Evolutionary conservation across 2,888 invertebrate genomes (phyloP), one percentile per base, ranked within the genome.

Genomic region (Dicranocentrus wangi): DNA sequence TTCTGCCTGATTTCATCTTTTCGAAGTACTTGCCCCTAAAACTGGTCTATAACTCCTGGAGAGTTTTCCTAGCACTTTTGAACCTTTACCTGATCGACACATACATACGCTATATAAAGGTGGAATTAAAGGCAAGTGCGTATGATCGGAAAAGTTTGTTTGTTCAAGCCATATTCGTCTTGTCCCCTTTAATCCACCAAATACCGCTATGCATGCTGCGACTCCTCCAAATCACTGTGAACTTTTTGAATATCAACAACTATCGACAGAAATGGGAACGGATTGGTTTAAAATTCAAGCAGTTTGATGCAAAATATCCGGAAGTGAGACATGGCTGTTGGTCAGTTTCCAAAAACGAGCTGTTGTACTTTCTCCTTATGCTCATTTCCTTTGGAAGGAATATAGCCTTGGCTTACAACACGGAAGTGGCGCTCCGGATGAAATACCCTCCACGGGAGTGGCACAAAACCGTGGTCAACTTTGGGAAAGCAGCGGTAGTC

Each of bases 161-260:
- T 42, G 25, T 70, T 42, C 70, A 58, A 21, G 15, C 58, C 25
- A 53, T 70, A n/a, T 70, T 58, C 15, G n/a, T 58, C 10, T 2
- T 23, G 1, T 42, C 70, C 15, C 70, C 70, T 7, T 19, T 70
- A 17, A 25, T 60, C 58, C 39, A 42, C 17, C 58, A 70, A 23
- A 23, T 70, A 2, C 58, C 70, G 5, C 15, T 70, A n/a, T 32
- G 21, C 13, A n/a, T 19, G 15, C 25, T 70, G 2, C 58, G 70
- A 5, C 10, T 39, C 5, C 13, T 42, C 8, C 19, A 23, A 10
- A 10, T 70, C 17, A 1, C 28, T 1, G 19, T 7, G 10, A 28
- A 68, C 17, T 27, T 47, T 8, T n/a, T 68, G 5, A 28, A 68
- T n/a, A 25, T 2, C 1, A 68, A 53, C 7, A 8, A 25, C 2